Base-by-base conservation (phyloP, 2,888 invertebrate genomes). In the Stramonita haemastoma region DNA sequence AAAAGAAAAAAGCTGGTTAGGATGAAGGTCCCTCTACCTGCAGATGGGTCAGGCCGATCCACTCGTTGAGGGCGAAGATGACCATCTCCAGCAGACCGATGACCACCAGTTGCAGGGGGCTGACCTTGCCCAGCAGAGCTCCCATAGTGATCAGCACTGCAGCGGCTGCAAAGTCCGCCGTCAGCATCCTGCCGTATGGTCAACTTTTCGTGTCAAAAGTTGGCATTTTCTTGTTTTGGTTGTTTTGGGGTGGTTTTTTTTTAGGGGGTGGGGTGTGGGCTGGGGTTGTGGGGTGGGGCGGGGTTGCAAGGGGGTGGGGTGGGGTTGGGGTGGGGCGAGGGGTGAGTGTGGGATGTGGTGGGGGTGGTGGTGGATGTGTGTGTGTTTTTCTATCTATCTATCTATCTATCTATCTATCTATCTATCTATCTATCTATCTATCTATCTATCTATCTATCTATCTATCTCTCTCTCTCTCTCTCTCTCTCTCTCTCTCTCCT, bases 121-220 rank as follows among this genome's bases (percentile, higher is more conserved):
- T 96, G 5, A 96, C 94, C 93, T 96, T 96, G 17, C 96, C 96
- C 17, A 96, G 93, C 11, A 96, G 94, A 0, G 96, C 96, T n/a
- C 96, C 96, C 93, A 96, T 96, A 29, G 96, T 95, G 89, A 96
- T 96, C 84, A 96, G 93, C 5, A 96, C 94, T 8, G 96, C 95
- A 4, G 96, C 96, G 15, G 96, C 95, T 0, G 96, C 96, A 90
- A 96, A 96, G 91, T 96, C 96, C 1, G 96, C 96, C 0, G 95
- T 94, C 89, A 96, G 91, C 94, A 96, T 93, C 86, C 96, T 96
- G 89, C n/a, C 89, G 88, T 85, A 56, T n/a, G n/a, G n/a, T n/a
- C 2, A 86, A n/a, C n/a, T n/a, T n/a, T n/a, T n/a, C n/a, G n/a
- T n/a, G n/a, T n/a, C n/a, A n/a, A n/a, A n/a, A n/a, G n/a, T n/a